phyloP scores from a whole-genome alignment of 2,113 vertebrate species.

The Vulpes vulpes region DNA sequence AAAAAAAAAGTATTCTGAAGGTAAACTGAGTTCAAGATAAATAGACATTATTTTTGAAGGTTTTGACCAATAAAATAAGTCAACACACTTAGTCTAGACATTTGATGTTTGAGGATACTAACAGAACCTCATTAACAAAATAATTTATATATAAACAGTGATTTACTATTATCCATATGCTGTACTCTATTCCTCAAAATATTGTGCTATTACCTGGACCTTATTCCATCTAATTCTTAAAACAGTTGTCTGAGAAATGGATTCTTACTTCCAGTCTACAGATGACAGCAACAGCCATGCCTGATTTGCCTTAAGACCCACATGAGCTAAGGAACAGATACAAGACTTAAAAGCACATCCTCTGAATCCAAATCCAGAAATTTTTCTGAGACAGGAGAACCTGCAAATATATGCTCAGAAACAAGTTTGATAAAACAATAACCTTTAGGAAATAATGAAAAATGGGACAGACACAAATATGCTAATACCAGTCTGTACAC shows the following conservation, averaged over 20 bases:
- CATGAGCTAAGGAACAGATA: background rate
- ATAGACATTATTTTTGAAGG: background rate
- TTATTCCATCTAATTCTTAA: background rate
- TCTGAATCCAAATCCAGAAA: background rate
- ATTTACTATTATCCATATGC: background rate
- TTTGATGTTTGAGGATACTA: background rate
- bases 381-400: background rate
- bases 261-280: background rate
- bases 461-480: background rate
- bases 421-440: background rate
- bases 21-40: background rate
- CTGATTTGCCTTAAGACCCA: background rate
- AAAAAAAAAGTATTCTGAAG: background rate
- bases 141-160: background rate
- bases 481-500: background rate
- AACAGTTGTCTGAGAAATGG: background rate
- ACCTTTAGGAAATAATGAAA: slow-evolving; percentile 10
- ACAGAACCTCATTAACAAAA: background rate
- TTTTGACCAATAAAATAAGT: background rate
- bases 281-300: background rate
- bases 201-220: background rate
- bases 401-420: background rate
- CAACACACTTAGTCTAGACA: background rate
- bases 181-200: background rate
- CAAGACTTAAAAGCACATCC: background rate